Evolutionary conservation across 2,888 invertebrate genomes (phyloP), one percentile per base, ranked within the genome.

Genomic region (Pollenia labialis): DNA sequence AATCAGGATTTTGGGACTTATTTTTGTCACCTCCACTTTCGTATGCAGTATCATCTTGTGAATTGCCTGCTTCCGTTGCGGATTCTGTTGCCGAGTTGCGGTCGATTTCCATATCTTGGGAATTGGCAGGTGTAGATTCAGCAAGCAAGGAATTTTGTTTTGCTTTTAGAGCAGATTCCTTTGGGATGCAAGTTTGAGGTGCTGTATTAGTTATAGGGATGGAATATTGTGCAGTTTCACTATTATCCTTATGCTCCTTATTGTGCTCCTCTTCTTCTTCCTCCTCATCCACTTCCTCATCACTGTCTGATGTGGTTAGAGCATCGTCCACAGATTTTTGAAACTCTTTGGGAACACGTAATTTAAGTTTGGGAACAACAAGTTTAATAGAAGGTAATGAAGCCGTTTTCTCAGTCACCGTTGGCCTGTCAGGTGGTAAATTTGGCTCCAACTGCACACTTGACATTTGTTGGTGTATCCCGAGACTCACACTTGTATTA

Each of bases 361-460:
- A 94, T 88, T 96, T 96, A 77, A 96, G 93, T 92, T 96, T 96
- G 89, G 95, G 96, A 88, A 96, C 95, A 93, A 93, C 90, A 44
- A 93, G 88, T 74, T 85, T 88, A 14, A 74, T n/a, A 12, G 80
- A 54, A 6, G 75, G 60, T 83, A 79, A 18, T 46, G 72, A 11
- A 16, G 62, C 18, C 4, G n/a, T 32, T 18, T 56, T 16, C 23
- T 74, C 68, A 66, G 52, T 18, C 0, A 11, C 9, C 1, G 14
- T 11, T 69, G 54, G 62, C 18, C 75, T 64, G 74, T 86, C 85
- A 72, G 87, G 84, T 18, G 81, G 82, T 44, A 87, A n/a, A 18
- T 77, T 77, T 56, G 81, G 76, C 18, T 81, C 85, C 8, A 85
- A 40, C 11, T 11, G 60, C 18, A 72, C 54, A 60, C 44, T 75